Base-by-base conservation (phyloP, 2,113 vertebrate species). In the Fregetta grallaria region DNA sequence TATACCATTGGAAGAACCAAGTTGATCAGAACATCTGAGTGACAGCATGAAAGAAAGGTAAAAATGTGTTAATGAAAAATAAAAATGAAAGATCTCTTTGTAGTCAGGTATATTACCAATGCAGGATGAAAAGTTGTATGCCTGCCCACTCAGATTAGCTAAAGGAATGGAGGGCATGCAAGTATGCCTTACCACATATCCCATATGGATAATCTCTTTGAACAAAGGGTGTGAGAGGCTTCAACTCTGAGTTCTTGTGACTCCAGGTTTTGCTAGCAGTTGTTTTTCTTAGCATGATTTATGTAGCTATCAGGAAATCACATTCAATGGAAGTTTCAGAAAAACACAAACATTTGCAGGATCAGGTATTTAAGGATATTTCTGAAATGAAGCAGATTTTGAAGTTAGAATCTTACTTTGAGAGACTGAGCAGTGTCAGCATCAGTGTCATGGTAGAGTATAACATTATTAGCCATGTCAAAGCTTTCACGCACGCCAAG, bases 401-500 rank as follows among this genome's bases (percentile, higher is more conserved):
- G 50, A 95, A 92, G 32, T 15, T 29, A 45, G 26, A 63, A 53
- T 74, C 86, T 98, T 98, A 99, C 99, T 99, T 99, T 99, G 68
- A 99, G 97, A 55, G 99, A 99, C 96, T 99, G 98, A 71, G 99
- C 98, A 23, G 99, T 99, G 97, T 99, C 98, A 8, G 98, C 97
- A 96, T 99, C 98, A 0, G 98, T 99, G 96, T 99, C 98, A 12
- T 99, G 98, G 97, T 99, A 99, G 47, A 99, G 98, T 95, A 99
- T 99, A 95, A 99, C 98, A 9, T 99, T 99, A 97, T 99, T 99
- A 96, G 98, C 98, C 99, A 99, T 99, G 97, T 99, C 98, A 74
- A 99, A 99, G 94, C 99, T 99, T 97, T 99, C 99, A 80, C 99
- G 98, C 75, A 99, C 99, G 0, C 99, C 99, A 63, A 99, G 98